Evolutionary conservation across 2,797 vertebrate genomes (phyloP).

Genomic region (Danio kyathit): DNA sequence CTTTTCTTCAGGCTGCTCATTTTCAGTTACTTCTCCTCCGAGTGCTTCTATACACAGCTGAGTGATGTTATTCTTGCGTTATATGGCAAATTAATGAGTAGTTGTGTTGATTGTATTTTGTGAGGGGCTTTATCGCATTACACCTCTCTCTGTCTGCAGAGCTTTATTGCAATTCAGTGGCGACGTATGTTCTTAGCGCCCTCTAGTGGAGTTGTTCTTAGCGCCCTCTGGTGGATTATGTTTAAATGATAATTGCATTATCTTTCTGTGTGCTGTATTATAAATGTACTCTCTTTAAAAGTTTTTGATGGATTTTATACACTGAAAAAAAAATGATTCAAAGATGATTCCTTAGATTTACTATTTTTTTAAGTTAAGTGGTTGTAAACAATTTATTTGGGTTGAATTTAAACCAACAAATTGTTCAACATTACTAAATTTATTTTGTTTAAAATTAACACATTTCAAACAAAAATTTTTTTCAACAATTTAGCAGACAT

Average conservation of each 20-base stretch:
- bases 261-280: not conserved
- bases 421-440: no score
- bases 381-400: no score
- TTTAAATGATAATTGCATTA: not conserved
- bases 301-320: not conserved
- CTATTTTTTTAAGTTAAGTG: no score
- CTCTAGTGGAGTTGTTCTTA: no score
- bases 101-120: not conserved
- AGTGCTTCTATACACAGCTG: not conserved
- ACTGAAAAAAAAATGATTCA: no score
- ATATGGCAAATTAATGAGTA: not conserved
- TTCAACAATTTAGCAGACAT: no score
- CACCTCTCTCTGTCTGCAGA: not conserved
- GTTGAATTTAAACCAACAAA: no score
- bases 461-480: no score
- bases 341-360: no score
- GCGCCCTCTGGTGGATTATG: not conserved
- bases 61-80: not conserved
- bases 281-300: not conserved
- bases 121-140: not conserved
- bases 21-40: not conserved
- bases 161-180: not conserved
- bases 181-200: not conserved
- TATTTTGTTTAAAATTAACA: no score
- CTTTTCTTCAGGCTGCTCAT: not conserved